Conservation (phyloP, 2,888 invertebrate genomes). For the Cyaniris semiargus region DNA sequence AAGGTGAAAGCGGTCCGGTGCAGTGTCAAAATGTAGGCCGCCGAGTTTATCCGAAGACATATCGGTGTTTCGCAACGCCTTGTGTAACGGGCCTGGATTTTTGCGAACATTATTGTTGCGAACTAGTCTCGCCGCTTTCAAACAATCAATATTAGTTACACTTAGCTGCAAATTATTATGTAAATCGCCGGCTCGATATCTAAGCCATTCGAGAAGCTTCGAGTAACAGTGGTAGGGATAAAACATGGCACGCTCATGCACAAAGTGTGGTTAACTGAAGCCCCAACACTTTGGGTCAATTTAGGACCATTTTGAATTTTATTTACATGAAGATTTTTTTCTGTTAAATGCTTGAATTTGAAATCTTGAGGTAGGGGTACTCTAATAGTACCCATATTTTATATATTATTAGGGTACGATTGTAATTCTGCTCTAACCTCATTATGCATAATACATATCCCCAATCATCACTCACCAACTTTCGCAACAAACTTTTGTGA, state of each 20-base stretch:
- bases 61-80: constrained; percentile 37
- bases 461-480: too few relatives aligned
- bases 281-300: too few relatives aligned
- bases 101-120: constrained; percentile 23
- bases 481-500: too few relatives aligned
- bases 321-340: too few relatives aligned
- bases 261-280: neutral
- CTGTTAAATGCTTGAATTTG: too few relatives aligned
- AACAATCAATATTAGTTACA: constrained; percentile 29
- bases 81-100: constrained; percentile 36
- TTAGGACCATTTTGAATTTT: too few relatives aligned
- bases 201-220: neutral
- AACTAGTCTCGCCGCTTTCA: constrained; percentile 13
- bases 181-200: neutral
- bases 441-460: too few relatives aligned
- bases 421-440: too few relatives aligned
- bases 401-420: too few relatives aligned
- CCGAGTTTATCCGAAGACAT: constrained; percentile 38
- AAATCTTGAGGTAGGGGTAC: too few relatives aligned
- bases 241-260: too few relatives aligned
- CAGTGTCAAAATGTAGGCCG: constrained; percentile 39
- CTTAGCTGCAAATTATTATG: neutral
- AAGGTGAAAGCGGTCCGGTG: constrained; percentile 44
- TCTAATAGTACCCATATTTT: too few relatives aligned
- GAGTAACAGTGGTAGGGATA: neutral